Percentiles rank a stretch among this genome's conserved stretches.
Evolutionary conservation across 1,140 invertebrate genomes (phyloP).

Genomic region (Carposina sasakii): DNA sequence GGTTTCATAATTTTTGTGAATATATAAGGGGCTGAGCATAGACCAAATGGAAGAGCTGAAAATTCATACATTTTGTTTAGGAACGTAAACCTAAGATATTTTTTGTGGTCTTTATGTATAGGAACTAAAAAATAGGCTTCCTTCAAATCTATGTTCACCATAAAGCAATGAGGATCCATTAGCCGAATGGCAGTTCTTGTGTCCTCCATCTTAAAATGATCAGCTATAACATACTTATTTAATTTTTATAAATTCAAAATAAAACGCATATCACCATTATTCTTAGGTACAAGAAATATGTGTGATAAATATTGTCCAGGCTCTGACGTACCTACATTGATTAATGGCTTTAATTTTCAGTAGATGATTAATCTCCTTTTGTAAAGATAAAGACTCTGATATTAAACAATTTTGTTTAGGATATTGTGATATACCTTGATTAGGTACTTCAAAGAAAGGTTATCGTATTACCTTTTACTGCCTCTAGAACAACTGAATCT

Average conservation of each 20-base stretch:
- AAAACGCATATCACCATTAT: too few species aligned
- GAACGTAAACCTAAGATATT: background rate
- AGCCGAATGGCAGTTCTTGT: background rate
- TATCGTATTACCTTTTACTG: background rate
- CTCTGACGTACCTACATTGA: too few species aligned
- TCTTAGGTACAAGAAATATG: too few species aligned
- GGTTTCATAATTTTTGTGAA: slow-evolving; percentile 18
- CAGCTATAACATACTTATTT: too few species aligned
- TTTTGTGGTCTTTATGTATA: background rate
- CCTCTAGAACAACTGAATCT: background rate
- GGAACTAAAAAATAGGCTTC: background rate
- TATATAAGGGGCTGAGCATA: slow-evolving; percentile 12
- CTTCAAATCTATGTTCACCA: background rate
- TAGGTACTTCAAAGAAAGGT: background rate
- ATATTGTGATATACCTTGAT: background rate
- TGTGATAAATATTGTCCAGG: too few species aligned
- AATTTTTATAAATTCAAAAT: too few species aligned
- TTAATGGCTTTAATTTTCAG: background rate
- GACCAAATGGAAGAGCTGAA: slow-evolving; percentile 13
- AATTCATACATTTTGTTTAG: background rate
- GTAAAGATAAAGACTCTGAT: background rate
- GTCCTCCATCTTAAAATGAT: slow-evolving; percentile 7
- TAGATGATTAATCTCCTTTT: background rate
- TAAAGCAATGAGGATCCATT: background rate
- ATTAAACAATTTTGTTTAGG: background rate